Evolutionary conservation across 2,888 invertebrate genomes (phyloP).

Genomic region (Cerastoderma edule): DNA sequence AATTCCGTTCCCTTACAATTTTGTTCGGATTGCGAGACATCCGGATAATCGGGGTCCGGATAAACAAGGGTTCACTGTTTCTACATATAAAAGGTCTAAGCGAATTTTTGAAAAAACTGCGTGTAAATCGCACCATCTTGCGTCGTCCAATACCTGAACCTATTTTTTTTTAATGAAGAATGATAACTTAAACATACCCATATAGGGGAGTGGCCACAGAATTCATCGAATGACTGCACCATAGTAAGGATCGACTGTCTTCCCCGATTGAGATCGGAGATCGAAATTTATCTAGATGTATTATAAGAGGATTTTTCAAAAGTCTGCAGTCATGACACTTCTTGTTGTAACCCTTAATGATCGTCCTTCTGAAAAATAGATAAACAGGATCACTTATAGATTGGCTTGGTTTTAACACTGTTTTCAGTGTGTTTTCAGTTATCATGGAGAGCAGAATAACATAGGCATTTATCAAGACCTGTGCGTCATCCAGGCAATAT

Average conservation of each 20-base stretch:
- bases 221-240: conserved; percentile 56
- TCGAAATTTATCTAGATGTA: too few relatives aligned
- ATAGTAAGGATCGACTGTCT: conserved; percentile 18
- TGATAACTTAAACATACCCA: conserved; percentile 29
- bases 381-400: background rate
- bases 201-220: conserved; percentile 50
- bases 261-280: background rate
- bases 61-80: background rate
- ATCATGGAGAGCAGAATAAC: too few relatives aligned
- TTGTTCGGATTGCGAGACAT: background rate
- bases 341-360: background rate
- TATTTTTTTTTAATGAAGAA: background rate
- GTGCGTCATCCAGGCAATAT: too few relatives aligned
- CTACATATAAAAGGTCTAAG: background rate
- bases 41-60: background rate
- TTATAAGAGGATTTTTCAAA: background rate
- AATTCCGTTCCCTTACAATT: too few relatives aligned
- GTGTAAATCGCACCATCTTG: background rate
- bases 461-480: too few relatives aligned
- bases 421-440: too few relatives aligned
- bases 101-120: too few relatives aligned
- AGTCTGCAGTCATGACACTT: background rate
- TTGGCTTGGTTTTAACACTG: background rate
- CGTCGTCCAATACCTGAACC: background rate
- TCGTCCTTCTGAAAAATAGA: background rate